phyloP scores from a whole-genome alignment of 2,797 vertebrate genomes.

The Chlorospingus semifuscus region DNA sequence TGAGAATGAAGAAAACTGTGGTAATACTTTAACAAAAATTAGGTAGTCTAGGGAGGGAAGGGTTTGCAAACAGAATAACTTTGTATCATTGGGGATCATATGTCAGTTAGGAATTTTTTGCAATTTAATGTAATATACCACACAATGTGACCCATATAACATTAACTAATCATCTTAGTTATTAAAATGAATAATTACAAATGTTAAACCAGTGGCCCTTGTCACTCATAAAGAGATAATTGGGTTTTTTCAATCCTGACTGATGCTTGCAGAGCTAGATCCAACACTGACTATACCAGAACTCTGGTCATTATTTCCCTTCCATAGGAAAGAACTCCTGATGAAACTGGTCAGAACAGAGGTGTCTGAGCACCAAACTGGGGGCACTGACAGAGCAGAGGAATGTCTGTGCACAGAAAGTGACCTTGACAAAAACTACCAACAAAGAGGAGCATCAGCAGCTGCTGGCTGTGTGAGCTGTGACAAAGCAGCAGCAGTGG shows the following conservation, averaged over 20 bases:
- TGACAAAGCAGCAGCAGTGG: background rate
- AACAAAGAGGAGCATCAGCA: background rate
- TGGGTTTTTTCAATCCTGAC: background rate
- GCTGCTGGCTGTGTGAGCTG: background rate
- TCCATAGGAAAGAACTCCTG: background rate
- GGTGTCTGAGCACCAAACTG: background rate
- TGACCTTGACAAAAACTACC: background rate
- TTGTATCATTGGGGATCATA: background rate
- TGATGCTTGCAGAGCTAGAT: background rate
- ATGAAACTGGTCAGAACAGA: background rate
- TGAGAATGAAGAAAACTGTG: background rate
- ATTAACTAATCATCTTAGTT: conserved; percentile 14
- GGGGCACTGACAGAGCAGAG: background rate
- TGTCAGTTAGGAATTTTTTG: background rate
- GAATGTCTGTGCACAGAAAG: background rate
- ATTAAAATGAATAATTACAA: conserved; percentile 58
- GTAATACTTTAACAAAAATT: background rate
- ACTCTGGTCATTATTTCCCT: background rate
- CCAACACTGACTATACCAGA: background rate
- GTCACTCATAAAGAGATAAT: background rate
- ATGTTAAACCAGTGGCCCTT: conserved; percentile 10
- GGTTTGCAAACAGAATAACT: background rate
- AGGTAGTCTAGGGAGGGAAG: background rate
- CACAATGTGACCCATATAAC: background rate
- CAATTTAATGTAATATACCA: background rate